Evolutionary conservation across 2,113 vertebrate genomes (phyloP).

Genomic region (Pitta sordida): DNA sequence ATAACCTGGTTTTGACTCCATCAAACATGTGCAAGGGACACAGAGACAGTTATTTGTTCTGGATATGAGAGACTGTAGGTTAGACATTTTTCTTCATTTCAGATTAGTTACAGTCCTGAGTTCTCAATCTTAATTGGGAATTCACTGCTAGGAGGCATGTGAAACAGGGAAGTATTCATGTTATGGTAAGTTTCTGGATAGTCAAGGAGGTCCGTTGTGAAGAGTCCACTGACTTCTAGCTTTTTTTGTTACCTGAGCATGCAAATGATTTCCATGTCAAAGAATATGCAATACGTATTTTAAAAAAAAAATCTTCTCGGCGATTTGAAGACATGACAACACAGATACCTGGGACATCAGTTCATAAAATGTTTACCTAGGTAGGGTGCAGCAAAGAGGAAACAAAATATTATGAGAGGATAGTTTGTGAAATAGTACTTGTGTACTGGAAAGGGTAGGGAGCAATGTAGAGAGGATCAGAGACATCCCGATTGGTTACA

Average conservation of each 20-base stretch:
- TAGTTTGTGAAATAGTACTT: neutral
- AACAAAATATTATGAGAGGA: neutral
- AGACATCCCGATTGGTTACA: neutral
- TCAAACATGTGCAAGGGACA: neutral
- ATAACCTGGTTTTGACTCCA: neutral
- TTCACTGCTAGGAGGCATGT: neutral
- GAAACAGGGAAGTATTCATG: neutral
- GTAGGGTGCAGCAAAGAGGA: neutral
- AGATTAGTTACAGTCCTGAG: neutral
- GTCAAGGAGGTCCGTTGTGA: neutral
- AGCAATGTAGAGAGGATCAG: neutral
- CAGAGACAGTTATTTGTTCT: conserved; percentile 1
- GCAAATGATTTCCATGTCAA: neutral
- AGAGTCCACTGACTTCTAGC: neutral
- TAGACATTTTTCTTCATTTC: conserved; percentile 26
- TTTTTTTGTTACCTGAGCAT: neutral
- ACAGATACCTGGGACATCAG: neutral
- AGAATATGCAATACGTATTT: neutral
- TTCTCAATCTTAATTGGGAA: neutral
- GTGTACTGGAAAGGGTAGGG: neutral
- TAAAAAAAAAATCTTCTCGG: neutral
- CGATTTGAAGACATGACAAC: neutral
- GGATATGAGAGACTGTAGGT: neutral
- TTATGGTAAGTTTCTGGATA: neutral
- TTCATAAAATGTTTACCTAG: neutral